phyloP scores from a whole-genome alignment of 2,113 vertebrate genomes.

The Poeciliopsis occidentalis region DNA sequence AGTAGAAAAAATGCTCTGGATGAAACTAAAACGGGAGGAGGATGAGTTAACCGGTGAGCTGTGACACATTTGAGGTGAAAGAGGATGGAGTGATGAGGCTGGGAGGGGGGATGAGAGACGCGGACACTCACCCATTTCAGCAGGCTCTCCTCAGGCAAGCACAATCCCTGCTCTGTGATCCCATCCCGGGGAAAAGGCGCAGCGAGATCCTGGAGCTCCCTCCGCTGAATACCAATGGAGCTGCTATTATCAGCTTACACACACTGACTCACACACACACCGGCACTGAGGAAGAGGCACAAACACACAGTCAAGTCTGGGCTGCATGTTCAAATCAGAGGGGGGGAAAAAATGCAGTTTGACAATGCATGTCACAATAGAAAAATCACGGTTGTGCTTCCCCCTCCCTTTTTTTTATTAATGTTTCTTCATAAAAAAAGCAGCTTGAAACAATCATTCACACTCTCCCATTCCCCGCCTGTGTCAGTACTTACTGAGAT shows the following conservation, averaged over 20 bases:
- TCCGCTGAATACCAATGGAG: conserved; percentile 83
- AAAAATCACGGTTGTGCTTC: conserved; percentile 51
- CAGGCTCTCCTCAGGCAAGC: conserved; percentile 75
- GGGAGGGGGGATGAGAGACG: conserved; percentile 36
- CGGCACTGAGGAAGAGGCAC: conserved; percentile 64
- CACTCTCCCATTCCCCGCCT: conserved; percentile 30
- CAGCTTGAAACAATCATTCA: neutral
- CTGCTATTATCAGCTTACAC: conserved; percentile 72
- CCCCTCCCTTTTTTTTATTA: conserved; percentile 27
- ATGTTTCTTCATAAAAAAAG: conserved; percentile 47
- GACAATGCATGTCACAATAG: conserved; percentile 42
- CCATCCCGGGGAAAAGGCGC: conserved; percentile 79
- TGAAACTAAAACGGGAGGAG: conserved; percentile 33
- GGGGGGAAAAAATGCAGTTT: neutral
- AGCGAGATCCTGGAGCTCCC: conserved; percentile 78
- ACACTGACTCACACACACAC: conserved; percentile 48
- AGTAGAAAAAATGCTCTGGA: conserved; percentile 23
- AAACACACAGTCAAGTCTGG: conserved; percentile 65
- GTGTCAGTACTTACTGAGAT: conserved; percentile 64
- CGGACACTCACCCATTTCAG: conserved; percentile 78
- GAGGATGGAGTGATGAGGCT: conserved; percentile 7
- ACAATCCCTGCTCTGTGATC: conserved; percentile 86
- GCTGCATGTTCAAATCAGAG: conserved; percentile 53
- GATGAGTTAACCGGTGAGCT: conserved; percentile 21
- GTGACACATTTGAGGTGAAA: conserved; percentile 19